Conservation (phyloP, 2,888 invertebrate species). For the Phrixothrix hirtus region DNA sequence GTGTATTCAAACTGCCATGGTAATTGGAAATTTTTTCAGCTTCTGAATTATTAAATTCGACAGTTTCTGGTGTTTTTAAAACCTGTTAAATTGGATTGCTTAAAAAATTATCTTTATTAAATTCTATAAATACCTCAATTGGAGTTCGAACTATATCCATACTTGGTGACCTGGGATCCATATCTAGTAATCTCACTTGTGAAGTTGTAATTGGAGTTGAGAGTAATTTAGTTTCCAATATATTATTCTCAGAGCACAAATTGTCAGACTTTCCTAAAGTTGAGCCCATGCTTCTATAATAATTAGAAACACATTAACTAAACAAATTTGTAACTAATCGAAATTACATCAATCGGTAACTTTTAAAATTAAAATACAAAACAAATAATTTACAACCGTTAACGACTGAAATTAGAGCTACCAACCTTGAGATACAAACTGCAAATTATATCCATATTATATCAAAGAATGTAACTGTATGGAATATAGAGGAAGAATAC, state of each 20-base stretch:
- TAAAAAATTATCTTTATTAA: background rate
- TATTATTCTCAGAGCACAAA: conserved; percentile 5
- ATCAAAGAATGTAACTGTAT: too few relatives aligned
- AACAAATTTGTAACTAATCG: too few relatives aligned
- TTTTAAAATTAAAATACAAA: too few relatives aligned
- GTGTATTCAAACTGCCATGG: background rate
- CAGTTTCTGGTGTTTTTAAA: conserved; percentile 11
- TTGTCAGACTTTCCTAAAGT: background rate
- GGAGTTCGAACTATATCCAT: conserved; percentile 64
- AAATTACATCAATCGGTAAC: too few relatives aligned
- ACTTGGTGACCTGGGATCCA: conserved; percentile 66
- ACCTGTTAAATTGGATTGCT: conserved; percentile 5
- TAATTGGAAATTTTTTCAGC: too few relatives aligned
- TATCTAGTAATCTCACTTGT: conserved; percentile 31
- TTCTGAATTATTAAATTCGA: background rate
- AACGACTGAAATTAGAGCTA: too few relatives aligned
- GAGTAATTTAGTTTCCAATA: conserved; percentile 26
- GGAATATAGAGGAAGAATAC: too few relatives aligned
- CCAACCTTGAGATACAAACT: too few relatives aligned
- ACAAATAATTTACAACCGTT: too few relatives aligned
- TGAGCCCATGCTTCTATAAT: too few relatives aligned
- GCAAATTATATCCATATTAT: too few relatives aligned
- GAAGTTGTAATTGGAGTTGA: conserved; percentile 40
- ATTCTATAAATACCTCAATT: conserved; percentile 57
- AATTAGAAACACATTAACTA: too few relatives aligned